Base-by-base conservation (phyloP, 2,113 vertebrate genomes). In the Rhagologus leucostigma region DNA sequence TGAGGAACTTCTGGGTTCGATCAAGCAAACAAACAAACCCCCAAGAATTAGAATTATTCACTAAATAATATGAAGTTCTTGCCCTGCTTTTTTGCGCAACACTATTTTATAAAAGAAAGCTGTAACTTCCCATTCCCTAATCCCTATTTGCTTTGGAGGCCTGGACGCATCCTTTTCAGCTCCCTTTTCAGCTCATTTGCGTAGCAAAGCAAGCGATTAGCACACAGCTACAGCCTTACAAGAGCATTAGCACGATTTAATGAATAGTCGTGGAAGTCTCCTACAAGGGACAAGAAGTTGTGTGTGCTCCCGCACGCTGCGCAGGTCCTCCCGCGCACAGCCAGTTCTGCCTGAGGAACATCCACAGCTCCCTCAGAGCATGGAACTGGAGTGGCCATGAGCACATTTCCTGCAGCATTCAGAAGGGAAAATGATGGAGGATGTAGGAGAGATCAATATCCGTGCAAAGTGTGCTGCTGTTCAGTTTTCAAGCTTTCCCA, bases 301-400 rank as follows among this genome's bases (percentile, higher is more conserved):
- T 33, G 32, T 12, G 7, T 4, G 6, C 1, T 3, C 42, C 22
- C n/a, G 12, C 76, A 42, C 3, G 0, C 4, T 1, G 15, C 44
- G 23, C 20, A 5, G n/a, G 6, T 16, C 33, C 41, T n/a, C 44
- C 41, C 55, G 24, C 60, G 9, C 44, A 26, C 24, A 5, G 32
- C 10, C 73, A 11, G 5, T 1, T n/a, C 57, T 35, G 14, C 23
- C 9, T 6, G 8, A 35, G 69, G 49, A 60, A 14, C 52, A 49
- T 4, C 47, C 13, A 8, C 3, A 50, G 44, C 26, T 59, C 23
- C 49, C 18, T 7, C 47, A 5, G 63, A 39, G 80, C 47, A 44
- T 0, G 41, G 9, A 30, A 22, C 16, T 5, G 17, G 6, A 83
- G 37, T 21, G 46, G 33, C 32, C 65, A 67, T 0, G 3, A 63